A percentile compares a stretch with the other conserved stretches of the same genome.
phyloP scores from a whole-genome alignment of 1,140 invertebrate genomes.

The Conus betulinus region DNA sequence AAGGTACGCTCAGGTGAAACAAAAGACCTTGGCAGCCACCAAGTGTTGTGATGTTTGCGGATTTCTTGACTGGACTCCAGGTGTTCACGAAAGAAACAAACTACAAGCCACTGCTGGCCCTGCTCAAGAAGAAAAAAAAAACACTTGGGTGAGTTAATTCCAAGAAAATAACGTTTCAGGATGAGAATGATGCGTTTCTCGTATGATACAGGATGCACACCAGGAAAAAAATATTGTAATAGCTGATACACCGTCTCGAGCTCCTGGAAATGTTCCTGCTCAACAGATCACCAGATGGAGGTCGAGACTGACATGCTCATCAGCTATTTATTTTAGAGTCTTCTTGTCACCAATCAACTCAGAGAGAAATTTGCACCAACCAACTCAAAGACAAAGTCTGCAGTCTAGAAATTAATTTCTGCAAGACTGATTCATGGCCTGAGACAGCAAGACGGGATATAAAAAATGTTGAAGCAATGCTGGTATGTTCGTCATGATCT shows the following conservation, averaged over 20 bases:
- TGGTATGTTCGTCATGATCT: not conserved
- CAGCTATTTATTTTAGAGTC: not conserved
- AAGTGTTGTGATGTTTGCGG: slow-evolving; percentile 34
- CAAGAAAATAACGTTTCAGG: slow-evolving; percentile 16
- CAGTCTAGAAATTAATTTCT: slow-evolving; percentile 6
- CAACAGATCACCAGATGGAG: slow-evolving; percentile 11
- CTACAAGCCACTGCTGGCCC: slow-evolving; percentile 35
- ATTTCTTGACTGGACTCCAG: slow-evolving; percentile 29
- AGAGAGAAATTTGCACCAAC: not conserved
- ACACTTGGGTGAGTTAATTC: slow-evolving; percentile 27
- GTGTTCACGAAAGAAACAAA: slow-evolving; percentile 38
- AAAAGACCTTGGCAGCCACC: slow-evolving; percentile 45
- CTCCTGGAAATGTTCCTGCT: slow-evolving; percentile 7
- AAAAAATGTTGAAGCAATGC: not conserved
- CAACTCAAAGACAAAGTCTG: not conserved
- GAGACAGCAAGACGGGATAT: not conserved
- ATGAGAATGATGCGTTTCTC: slow-evolving; percentile 32
- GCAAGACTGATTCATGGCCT: not conserved
- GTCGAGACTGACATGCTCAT: not conserved
- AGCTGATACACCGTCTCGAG: slow-evolving; percentile 37
- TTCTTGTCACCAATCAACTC: not conserved
- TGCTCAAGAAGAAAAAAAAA: not conserved
- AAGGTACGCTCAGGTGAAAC: slow-evolving; percentile 57
- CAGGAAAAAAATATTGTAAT: slow-evolving; percentile 49
- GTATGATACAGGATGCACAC: not conserved